phyloP scores from a whole-genome alignment of 2,888 invertebrate species.

The Colletes collaris region DNA sequence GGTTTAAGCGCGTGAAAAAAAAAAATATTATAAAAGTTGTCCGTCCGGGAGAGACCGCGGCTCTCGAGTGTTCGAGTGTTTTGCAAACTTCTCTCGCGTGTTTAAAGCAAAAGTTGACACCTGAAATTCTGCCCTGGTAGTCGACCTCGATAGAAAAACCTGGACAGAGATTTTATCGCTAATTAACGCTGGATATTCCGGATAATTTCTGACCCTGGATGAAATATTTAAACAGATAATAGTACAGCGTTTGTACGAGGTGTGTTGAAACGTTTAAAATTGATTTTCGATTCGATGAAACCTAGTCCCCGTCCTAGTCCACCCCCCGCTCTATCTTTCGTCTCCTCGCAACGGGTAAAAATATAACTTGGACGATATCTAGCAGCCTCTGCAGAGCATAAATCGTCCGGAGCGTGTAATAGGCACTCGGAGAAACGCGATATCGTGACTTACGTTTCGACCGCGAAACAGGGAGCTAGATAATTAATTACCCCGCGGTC shows the following conservation, averaged over 20 bases:
- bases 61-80: neutral
- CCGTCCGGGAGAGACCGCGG: neutral
- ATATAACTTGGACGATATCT: slow-evolving; percentile 38
- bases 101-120: neutral
- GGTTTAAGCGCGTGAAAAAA: neutral
- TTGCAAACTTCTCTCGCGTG: neutral
- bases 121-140: neutral
- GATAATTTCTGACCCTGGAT: too few species aligned
- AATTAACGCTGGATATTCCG: too few species aligned
- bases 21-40: neutral
- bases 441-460: slow-evolving; percentile 61
- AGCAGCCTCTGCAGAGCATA: slow-evolving; percentile 28
- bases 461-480: slow-evolving; percentile 45
- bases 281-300: too few species aligned
- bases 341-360: slow-evolving; percentile 20
- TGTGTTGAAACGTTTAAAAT: too few species aligned
- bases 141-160: too few species aligned
- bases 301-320: neutral
- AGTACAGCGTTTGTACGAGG: too few species aligned
- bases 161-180: too few species aligned
- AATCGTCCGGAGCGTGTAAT: slow-evolving; percentile 52
- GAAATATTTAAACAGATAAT: too few species aligned
- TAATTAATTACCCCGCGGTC: slow-evolving; percentile 55
- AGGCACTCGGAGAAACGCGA: slow-evolving; percentile 43
- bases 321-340: too few species aligned